Percentiles rank a stretch among this genome's conserved stretches.
Evolutionary conservation across 2,113 vertebrate genomes (phyloP).

Genomic region (Urocynchramus pylzowi): DNA sequence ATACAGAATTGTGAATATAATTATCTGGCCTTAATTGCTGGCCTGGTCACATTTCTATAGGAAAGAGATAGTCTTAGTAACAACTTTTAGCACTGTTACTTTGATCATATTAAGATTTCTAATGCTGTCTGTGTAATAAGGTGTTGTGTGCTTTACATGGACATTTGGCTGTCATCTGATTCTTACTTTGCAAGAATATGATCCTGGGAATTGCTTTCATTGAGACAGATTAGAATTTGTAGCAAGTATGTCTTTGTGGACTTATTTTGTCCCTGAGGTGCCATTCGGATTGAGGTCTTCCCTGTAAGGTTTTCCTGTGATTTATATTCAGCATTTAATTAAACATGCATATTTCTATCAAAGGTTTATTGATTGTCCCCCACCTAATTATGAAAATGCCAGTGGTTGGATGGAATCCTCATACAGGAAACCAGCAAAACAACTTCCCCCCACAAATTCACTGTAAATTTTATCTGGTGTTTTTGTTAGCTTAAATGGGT

Average conservation of each 20-base stretch:
- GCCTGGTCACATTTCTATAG: background rate
- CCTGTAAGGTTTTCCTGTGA: background rate
- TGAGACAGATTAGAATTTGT: background rate
- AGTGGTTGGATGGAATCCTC: background rate
- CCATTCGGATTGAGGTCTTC: background rate
- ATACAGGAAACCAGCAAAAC: background rate
- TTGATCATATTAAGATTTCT: background rate
- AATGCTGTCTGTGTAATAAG: background rate
- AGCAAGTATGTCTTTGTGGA: background rate
- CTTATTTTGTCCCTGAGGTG: background rate
- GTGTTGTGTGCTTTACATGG: fast-evolving
- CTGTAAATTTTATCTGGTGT: background rate
- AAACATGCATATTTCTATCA: background rate
- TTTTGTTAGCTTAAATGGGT: background rate
- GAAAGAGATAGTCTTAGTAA: background rate
- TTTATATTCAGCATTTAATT: background rate
- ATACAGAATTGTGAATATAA: background rate
- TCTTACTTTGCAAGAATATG: background rate
- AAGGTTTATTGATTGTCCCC: background rate
- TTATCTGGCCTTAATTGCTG: background rate
- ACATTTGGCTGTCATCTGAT: background rate
- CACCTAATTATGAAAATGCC: background rate
- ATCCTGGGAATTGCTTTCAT: background rate
- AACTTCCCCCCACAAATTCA: background rate
- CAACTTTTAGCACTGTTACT: background rate